A percentile compares a stretch with the other conserved stretches of the same genome.
phyloP scores from a whole-genome alignment of 30 jellyfish, hydroid and myxozoan species.

The Rhopilema esculentum region DNA sequence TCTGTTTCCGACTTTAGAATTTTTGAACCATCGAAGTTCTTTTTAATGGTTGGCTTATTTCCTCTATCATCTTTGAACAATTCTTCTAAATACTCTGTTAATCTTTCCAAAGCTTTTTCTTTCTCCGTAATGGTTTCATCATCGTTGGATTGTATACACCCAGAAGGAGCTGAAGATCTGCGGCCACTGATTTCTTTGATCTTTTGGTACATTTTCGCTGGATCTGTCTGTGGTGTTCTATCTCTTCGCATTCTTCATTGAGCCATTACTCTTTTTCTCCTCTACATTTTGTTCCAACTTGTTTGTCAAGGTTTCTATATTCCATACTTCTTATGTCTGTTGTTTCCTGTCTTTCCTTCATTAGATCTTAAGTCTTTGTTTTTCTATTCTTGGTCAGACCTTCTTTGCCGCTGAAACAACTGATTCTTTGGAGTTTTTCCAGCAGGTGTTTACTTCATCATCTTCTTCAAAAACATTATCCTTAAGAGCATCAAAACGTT shows the following conservation, averaged over 20 bases:
- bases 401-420: no score
- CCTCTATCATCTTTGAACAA: constrained; percentile 1
- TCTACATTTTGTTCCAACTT: neutral
- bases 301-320: neutral
- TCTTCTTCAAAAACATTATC: no score
- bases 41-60: neutral
- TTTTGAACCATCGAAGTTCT: neutral
- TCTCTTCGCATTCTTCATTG: constrained; percentile 6
- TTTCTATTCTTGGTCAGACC: no score
- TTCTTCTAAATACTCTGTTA: neutral
- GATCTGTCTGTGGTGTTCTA: neutral
- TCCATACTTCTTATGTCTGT: neutral
- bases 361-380: constrained; percentile 10
- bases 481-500: neutral
- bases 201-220: neutral
- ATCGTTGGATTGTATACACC: neutral
- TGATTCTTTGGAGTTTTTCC: no score
- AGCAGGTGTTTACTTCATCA: no score
- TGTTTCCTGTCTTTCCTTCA: neutral
- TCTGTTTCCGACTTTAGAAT: constrained; percentile 2
- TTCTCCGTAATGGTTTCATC: neutral
- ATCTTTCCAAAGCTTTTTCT: neutral
- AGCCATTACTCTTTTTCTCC: constrained; percentile 10
- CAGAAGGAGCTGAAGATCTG: neutral
- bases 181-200: neutral